Base-by-base conservation (phyloP, 2,888 invertebrate genomes). In the Cheilosia vulpina region DNA sequence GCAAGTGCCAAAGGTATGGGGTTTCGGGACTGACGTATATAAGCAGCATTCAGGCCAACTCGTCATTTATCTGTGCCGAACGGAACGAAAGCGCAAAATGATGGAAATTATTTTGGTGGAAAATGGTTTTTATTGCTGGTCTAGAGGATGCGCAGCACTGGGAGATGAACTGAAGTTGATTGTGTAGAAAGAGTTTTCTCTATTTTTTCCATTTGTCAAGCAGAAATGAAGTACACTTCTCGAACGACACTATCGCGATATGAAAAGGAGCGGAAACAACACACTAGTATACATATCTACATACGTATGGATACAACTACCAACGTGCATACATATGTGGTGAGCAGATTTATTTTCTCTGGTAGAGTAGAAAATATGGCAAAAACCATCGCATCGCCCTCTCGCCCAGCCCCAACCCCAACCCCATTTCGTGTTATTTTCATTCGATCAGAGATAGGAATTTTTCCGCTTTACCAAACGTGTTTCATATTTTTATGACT, bases 401-500 rank as follows among this genome's bases (percentile, higher is more conserved):
- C 34, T 27, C 13, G 4, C 34, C 66, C 72, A 69, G 53, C n/a
- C 45, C 73, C 27, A 27, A 5, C 24, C 24, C 43, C 47, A 72
- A 45, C 53, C 72, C 50, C 50, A 7, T 47, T 76, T n/a, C 69
- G 62, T 75, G 84, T 75, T 60, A 84, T 84, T 80, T 84, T 84
- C 84, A 80, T 84, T 84, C 84, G 80, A 84, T 84, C 80, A 80
- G 63, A 84, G 84, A 84, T 84, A 84, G 73, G 69, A 84, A 69
- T 84, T 84, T 80, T 84, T 84, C 80, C 80, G 84, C 84, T 84
- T 84, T 80, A 84, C 80, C 84, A 84, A 80, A 84, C 84, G 75
- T 80, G 84, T 80, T 84, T 81, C 85, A 81, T 85, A 85, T 85
- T 85, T 85, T 85, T 81, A 85, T 85, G 85, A 85, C 81, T 80